These are phyloP conservation scores for Gorsachius magnificus DNA, from an alignment of 2,797 vertebrate genomes.

Conservation along the genomic window DNA sequence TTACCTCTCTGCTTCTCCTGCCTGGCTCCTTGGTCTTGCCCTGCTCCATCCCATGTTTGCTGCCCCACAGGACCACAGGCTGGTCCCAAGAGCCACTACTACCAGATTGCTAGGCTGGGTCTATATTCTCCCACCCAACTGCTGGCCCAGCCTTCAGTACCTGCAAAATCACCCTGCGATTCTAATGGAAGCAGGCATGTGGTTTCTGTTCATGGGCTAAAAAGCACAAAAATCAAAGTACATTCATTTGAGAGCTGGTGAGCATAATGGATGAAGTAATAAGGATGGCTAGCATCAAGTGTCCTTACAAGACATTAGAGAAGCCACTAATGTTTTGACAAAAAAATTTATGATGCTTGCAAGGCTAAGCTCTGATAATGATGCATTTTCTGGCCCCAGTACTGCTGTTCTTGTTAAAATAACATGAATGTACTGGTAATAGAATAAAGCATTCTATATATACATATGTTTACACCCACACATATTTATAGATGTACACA, in stretches of 20 bases:
- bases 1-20: background rate
- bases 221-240: background rate
- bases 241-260: background rate
- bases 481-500: background rate
- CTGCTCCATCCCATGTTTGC: background rate
- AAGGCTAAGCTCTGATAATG: background rate
- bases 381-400: background rate
- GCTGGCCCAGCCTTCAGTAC: background rate
- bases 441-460: background rate
- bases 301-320: background rate
- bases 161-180: background rate
- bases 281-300: background rate
- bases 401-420: background rate
- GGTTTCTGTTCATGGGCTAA: background rate
- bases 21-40: background rate
- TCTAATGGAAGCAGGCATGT: background rate
- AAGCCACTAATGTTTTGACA: background rate
- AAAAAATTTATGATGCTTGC: background rate
- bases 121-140: background rate
- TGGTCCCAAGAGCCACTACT: background rate
- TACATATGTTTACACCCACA: background rate
- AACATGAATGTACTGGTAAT: fast-evolving
- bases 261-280: background rate
- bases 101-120: background rate
- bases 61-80: background rate